Evolutionary conservation across 1,140 invertebrate genomes (phyloP).

Genomic region (Zaprionus lachaisei): DNA sequence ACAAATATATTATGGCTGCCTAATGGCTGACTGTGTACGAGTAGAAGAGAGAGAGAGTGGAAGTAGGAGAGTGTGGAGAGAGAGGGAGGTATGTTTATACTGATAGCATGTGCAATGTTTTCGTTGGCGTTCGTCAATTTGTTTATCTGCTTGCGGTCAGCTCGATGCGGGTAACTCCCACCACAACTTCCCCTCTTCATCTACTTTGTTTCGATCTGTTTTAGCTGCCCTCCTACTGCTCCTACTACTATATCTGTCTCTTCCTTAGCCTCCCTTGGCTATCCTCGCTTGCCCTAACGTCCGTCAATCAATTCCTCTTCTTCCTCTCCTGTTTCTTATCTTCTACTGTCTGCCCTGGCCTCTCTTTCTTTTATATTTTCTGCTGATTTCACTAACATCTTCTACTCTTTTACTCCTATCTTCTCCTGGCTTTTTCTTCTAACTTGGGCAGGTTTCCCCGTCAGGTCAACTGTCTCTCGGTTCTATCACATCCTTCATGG

Average conservation of each 20-base stretch:
- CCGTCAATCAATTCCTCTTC: not conserved
- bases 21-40: not conserved
- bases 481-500: not conserved
- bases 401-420: not conserved
- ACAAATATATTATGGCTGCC: conserved; percentile 15
- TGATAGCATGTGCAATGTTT: conserved; percentile 25
- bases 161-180: not conserved
- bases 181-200: not conserved
- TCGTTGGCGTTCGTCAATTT: conserved; percentile 26
- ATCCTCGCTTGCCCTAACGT: not conserved
- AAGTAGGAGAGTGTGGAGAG: not conserved
- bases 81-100: not conserved
- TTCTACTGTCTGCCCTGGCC: not conserved
- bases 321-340: not conserved
- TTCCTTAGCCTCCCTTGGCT: not conserved
- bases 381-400: not conserved
- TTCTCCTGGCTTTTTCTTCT: not conserved
- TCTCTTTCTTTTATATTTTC: not conserved
- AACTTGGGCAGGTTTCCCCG: no score
- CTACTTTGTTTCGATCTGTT: not conserved
- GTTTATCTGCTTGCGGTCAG: conserved; percentile 15
- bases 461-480: no score
- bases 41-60: not conserved
- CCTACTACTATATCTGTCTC: not conserved
- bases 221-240: not conserved